Conservation (phyloP, 1,140 invertebrate genomes). For the Anthonomus grandis region DNA sequence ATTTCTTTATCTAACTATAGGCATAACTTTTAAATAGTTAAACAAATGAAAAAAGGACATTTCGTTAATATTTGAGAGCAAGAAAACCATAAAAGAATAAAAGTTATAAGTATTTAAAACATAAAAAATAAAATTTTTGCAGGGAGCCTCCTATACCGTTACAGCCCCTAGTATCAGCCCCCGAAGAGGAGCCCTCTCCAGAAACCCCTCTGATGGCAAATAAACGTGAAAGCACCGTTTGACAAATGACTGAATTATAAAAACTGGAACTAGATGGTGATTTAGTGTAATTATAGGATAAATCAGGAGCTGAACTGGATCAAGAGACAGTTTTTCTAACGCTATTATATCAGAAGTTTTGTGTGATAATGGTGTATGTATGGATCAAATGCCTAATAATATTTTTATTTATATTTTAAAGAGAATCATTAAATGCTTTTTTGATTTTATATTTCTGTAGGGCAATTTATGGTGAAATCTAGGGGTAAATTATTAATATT, state of each 20-base stretch:
- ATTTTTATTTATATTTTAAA: not conserved
- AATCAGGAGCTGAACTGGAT: not conserved
- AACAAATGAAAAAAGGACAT: no score
- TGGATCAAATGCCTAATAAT: not conserved
- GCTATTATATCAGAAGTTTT: not conserved
- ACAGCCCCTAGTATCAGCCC: constrained; percentile 41
- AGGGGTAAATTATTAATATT: no score
- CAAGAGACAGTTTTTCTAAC: not conserved
- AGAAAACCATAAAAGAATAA: no score
- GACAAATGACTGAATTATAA: constrained; percentile 47
- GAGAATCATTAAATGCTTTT: not conserved
- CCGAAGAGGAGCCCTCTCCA: constrained; percentile 52
- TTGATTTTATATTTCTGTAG: not conserved
- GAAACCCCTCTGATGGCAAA: constrained; percentile 55
- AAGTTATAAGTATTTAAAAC: no score
- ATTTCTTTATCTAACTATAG: no score
- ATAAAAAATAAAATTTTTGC: constrained; percentile 9
- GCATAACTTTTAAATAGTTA: no score
- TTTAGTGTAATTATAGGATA: constrained; percentile 9
- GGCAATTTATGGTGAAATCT: no score
- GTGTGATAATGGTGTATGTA: not conserved
- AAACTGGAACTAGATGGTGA: constrained; percentile 19
- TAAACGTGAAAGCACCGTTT: constrained; percentile 57
- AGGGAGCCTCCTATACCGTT: constrained; percentile 50
- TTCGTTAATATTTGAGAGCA: no score